phyloP scores from a whole-genome alignment of 1,140 invertebrate species.

The Macrostomum lignano region DNA sequence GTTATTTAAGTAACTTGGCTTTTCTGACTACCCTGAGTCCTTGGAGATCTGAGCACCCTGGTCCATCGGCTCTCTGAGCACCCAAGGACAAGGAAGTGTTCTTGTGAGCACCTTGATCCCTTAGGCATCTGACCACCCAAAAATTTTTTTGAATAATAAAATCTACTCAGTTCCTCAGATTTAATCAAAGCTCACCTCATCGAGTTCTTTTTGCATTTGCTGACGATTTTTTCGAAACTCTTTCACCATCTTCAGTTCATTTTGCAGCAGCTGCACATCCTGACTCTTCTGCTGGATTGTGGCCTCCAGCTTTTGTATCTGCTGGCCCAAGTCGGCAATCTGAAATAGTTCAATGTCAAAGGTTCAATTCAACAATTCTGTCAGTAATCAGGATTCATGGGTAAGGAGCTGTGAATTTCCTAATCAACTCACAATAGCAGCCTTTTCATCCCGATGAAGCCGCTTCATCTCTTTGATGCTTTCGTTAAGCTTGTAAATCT shows the following conservation, averaged over 20 bases:
- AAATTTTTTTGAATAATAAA: neutral
- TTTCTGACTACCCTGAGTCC: too few relatives aligned
- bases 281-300: slow-evolving; percentile 14
- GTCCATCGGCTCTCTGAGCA: too few relatives aligned
- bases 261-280: slow-evolving; percentile 20
- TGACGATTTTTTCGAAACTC: slow-evolving; percentile 22
- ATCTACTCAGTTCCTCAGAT: neutral
- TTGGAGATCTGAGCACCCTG: too few relatives aligned
- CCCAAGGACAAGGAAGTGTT: too few relatives aligned
- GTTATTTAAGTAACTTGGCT: too few relatives aligned
- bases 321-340: slow-evolving; percentile 18
- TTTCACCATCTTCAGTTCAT: slow-evolving; percentile 23
- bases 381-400: too few relatives aligned
- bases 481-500: slow-evolving; percentile 16
- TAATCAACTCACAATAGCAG: slow-evolving; percentile 16
- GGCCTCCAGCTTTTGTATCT: slow-evolving; percentile 20
- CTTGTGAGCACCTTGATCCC: too few relatives aligned
- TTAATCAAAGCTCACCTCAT: slow-evolving; percentile 10
- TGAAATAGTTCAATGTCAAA: slow-evolving; percentile 2
- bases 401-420: too few relatives aligned
- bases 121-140: too few relatives aligned
- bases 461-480: slow-evolving; percentile 16
- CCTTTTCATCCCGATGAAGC: slow-evolving; percentile 18
- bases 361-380: neutral
- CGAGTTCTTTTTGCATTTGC: slow-evolving; percentile 24